These are phyloP conservation scores for Argyresthia goedartella DNA, from an alignment of 2,888 invertebrate species.

Conservation along the genomic window DNA sequence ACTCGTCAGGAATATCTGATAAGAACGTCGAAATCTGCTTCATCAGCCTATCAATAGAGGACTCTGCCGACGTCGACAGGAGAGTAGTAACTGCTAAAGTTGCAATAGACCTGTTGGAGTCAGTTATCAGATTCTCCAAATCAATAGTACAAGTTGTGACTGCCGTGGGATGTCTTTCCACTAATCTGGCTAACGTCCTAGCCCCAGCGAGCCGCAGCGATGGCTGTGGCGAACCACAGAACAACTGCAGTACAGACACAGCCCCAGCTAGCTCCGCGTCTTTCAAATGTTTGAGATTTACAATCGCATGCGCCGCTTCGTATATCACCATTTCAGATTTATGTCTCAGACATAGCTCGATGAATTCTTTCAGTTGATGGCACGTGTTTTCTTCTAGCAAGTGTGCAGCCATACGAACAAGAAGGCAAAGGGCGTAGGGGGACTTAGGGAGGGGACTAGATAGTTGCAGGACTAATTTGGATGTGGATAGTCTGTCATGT, in stretches of 20 bases:
- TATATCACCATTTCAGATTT: slow-evolving; percentile 99
- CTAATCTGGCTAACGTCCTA: slow-evolving; percentile 94
- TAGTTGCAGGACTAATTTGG: slow-evolving; percentile 93
- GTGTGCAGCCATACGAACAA: slow-evolving; percentile 95
- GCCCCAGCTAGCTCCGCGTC: slow-evolving; percentile 87
- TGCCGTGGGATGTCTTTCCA: slow-evolving; percentile 95
- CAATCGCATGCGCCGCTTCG: slow-evolving; percentile 98
- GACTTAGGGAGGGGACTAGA: slow-evolving; percentile 88
- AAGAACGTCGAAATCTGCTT: slow-evolving; percentile 99
- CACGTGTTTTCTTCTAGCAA: slow-evolving; percentile 87
- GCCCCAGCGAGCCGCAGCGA: slow-evolving; percentile 97
- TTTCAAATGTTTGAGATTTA: slow-evolving; percentile 88
- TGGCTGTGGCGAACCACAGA: slow-evolving; percentile 97
- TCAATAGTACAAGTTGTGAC: slow-evolving; percentile 98
- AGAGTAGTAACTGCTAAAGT: slow-evolving; percentile 98
- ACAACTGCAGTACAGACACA: slow-evolving; percentile 96
- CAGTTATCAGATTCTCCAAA: slow-evolving; percentile 97
- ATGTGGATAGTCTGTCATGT: slow-evolving; percentile 94
- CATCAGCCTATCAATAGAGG: slow-evolving; percentile 98
- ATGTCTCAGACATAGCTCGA: slow-evolving; percentile 94
- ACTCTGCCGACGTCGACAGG: slow-evolving; percentile 97
- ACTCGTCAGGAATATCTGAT: slow-evolving; percentile 98
- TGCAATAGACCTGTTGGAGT: slow-evolving; percentile 97
- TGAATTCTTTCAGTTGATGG: slow-evolving; percentile 88
- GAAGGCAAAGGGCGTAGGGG: slow-evolving; percentile 94